Base-by-base conservation (phyloP, 2,113 vertebrate genomes). In the Ailurus styani region DNA sequence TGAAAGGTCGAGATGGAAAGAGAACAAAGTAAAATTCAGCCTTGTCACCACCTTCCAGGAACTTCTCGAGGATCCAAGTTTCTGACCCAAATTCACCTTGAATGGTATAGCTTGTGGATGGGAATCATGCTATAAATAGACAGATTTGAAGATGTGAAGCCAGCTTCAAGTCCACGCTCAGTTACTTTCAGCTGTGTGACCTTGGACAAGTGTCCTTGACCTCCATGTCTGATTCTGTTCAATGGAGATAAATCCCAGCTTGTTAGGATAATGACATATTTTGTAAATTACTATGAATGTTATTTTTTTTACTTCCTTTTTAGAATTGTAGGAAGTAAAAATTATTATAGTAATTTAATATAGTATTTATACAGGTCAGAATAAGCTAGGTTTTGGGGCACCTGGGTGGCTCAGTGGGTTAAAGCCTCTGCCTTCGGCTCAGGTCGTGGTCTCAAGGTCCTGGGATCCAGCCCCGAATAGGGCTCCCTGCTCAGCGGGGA, bases 21-120 rank as follows among this genome's bases (percentile, higher is more conserved):
- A 98, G 98, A 98, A 98, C 98, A 98, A 98, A 98, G 98, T 91
- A 62, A 97, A 96, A 42, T 84, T 95, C 83, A 64, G 73, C 90
- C 90, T 93, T 96, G 96, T 98, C 96, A 93, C 85, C 95, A 97
- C 95, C 92, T 96, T 90, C 85, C 90, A 96, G 95, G 85, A 96
- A 86, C 72, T 54, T 97, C 95, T 93, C 81, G 64, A 95, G 50
- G 87, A 83, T 96, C 81, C 97, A 93, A 87, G 83, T 95, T 96
- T 91, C 57, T 66, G 83, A 84, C 79, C 87, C 87, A 81, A 96
- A 93, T 92, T 87, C 94, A 88, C 96, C 94, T 96, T 86, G 82
- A 96, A 55, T 90, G 64, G 55, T 77, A 64, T 47, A 97, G 87
- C 5, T 23, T 66, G 45, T 91, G 93, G 62, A 87, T 92, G 40